Conservation (phyloP, 2,888 invertebrate species). For the Macrostomum cliftonense region DNA sequence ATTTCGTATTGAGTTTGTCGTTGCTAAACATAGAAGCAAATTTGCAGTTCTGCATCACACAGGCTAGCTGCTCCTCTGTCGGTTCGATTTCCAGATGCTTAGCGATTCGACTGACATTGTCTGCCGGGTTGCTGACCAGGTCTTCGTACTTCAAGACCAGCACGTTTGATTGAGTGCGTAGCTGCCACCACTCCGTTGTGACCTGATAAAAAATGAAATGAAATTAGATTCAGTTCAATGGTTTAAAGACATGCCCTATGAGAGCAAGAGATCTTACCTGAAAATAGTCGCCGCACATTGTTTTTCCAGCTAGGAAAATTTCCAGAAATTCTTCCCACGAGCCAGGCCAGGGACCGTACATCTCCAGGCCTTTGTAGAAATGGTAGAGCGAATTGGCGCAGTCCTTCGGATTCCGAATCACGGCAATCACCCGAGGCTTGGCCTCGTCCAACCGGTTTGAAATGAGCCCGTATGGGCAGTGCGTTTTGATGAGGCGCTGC, state of each 20-base stretch:
- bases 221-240: no score
- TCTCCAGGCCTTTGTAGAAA: constrained; percentile 4
- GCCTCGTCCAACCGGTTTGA: background rate
- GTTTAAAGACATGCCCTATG: no score
- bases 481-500: constrained; percentile 5
- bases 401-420: constrained; percentile 5
- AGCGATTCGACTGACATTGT: constrained; percentile 1
- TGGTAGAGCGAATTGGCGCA: constrained; percentile 8
- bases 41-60: constrained; percentile 3
- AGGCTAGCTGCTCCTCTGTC: constrained; percentile 5
- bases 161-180: constrained; percentile 2
- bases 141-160: constrained; percentile 5
- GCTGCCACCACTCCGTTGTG: constrained; percentile 8
- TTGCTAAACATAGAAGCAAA: constrained; percentile 1
- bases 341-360: constrained; percentile 8
- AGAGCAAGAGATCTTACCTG: no score
- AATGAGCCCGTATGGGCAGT: constrained; percentile 1
- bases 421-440: constrained; percentile 1
- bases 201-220: no score
- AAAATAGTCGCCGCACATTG: constrained; percentile 6
- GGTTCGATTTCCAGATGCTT: constrained; percentile 1
- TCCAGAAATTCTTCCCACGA: constrained; percentile 5
- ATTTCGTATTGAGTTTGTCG: background rate
- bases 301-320: constrained; percentile 5
- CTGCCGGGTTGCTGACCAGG: background rate